Conservation (phyloP, 2,797 vertebrate genomes). For the Aldrovandia affinis region DNA sequence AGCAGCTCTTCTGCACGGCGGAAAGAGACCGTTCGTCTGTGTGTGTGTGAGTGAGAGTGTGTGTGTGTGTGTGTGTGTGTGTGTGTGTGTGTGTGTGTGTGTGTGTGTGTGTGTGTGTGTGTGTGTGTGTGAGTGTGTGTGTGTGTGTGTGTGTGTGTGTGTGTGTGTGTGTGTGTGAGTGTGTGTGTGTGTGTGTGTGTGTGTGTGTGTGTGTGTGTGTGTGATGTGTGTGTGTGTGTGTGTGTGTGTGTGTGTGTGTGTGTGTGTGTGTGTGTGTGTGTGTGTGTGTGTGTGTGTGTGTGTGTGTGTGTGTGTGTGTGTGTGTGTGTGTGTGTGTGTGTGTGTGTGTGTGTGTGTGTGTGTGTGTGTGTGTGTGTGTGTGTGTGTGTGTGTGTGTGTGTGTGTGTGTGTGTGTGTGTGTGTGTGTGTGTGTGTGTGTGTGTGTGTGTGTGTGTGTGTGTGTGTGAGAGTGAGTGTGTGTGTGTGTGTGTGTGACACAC, state of each 20-base stretch:
- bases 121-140: neutral
- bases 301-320: neutral
- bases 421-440: no score
- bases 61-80: neutral
- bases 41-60: neutral
- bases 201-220: neutral
- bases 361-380: neutral
- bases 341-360: neutral
- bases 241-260: neutral
- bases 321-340: slow-evolving; percentile 12
- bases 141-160: neutral
- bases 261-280: neutral
- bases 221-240: no score
- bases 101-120: neutral
- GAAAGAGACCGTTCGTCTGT: neutral
- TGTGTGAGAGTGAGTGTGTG: no score
- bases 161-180: neutral
- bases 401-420: no score
- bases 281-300: neutral
- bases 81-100: neutral
- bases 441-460: no score
- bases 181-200: neutral
- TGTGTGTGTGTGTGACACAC: no score
- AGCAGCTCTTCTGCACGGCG: no score
- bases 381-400: neutral